Base-by-base conservation (phyloP, 2,888 invertebrate genomes). In the Pseudolycoriella hygida region DNA sequence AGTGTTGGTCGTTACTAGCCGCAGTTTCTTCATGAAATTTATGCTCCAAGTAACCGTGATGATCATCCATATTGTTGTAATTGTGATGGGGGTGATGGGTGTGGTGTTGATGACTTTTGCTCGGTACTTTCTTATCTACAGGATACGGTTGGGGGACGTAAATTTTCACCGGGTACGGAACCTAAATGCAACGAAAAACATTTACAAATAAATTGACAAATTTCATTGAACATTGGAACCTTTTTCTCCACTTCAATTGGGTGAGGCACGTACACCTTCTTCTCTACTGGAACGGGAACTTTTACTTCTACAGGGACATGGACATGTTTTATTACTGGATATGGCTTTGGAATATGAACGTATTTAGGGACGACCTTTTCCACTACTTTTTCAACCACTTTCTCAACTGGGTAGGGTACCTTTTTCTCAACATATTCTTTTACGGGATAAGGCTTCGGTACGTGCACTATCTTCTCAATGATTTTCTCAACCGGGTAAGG, bases 281-380 rank as follows among this genome's bases (percentile, higher is more conserved):
- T 63, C 57, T 68, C 67, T 31, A 73, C 70, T 2, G 68, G 69
- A 49, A 67, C 68, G 40, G 70, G 70, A 50, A 67, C 68, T 19
- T 68, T 69, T 6, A 50, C 43, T 31, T 51, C 50, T 5, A 55
- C 51, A 8, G 48, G 48, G 15, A 66, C 56, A 4, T 66, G 69
- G 11, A 65, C 61, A 1, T 60, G 67, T 51, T 63, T 64, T 46
- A 58, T 55, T 1, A 57, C 52, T 6, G 57, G 54, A 47, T 54
- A 50, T 1, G 59, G 69, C 50, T 70, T 71, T 10, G 34, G 34
- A 34, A 34, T 34, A 12, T 34, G 34, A 5, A 34, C 34, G n/a
- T 12, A 14, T 34, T 14, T 34, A 12, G 4, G 5, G 5, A 34
- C 34, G 34, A 34, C 15, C 15, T 34, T 34, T 40, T 18, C 19